Conservation (phyloP, 1,140 invertebrate genomes). For the Chironomus tepperi region DNA sequence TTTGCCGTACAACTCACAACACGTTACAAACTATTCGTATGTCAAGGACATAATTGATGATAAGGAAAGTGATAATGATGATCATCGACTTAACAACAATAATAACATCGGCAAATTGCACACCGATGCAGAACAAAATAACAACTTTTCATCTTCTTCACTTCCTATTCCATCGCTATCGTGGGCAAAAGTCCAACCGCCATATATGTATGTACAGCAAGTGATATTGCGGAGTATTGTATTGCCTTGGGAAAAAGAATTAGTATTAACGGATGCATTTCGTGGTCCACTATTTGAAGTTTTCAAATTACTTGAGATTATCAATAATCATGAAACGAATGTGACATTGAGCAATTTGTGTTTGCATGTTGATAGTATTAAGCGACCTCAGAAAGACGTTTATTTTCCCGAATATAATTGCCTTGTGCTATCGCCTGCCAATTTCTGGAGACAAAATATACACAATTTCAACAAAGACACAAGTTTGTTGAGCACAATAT, state of each 20-base stretch:
- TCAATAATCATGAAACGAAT: conserved; percentile 72
- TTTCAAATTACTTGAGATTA: conserved; percentile 74
- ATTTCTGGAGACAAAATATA: conserved; percentile 81
- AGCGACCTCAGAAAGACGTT: conserved; percentile 46
- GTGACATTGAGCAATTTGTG: conserved; percentile 72
- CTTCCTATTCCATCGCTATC: conserved; percentile 43
- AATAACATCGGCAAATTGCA: background rate
- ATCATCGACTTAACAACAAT: background rate
- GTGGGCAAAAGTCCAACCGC: conserved; percentile 48
- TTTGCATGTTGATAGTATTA: conserved; percentile 75
- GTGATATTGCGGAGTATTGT: conserved; percentile 60
- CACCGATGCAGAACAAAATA: background rate
- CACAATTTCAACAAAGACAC: conserved; percentile 65
- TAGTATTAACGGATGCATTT: conserved; percentile 80
- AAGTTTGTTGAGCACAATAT: conserved; percentile 70
- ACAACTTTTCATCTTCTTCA: conserved; percentile 27
- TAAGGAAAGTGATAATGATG: background rate
- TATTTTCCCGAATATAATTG: conserved; percentile 86
- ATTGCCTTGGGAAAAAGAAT: conserved; percentile 71
- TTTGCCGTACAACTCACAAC: conserved; percentile 31
- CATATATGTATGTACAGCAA: conserved; percentile 76
- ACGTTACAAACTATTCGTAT: background rate
- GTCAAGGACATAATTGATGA: background rate
- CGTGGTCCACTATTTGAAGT: conserved; percentile 76
- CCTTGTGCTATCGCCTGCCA: conserved; percentile 85